Evolutionary conservation across 2,888 invertebrate species (phyloP).

Genomic region (Latrodectus hesperus): DNA sequence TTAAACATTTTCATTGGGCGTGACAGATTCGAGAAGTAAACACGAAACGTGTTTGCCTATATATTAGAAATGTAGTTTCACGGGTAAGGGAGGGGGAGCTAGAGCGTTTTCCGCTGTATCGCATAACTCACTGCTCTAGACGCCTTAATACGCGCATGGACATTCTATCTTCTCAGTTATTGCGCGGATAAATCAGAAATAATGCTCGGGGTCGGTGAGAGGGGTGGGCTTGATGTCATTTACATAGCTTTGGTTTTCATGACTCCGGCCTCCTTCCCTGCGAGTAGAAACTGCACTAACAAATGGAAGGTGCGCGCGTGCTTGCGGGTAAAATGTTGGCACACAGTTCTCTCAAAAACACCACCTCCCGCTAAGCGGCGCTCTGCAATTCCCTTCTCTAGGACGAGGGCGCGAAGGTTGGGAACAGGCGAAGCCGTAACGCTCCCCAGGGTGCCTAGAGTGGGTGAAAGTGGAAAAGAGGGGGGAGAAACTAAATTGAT

Average conservation of each 20-base stretch:
- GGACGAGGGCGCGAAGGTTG: slow-evolving; percentile 7
- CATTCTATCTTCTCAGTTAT: slow-evolving; percentile 52
- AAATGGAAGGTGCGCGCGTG: slow-evolving; percentile 18
- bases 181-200: slow-evolving; percentile 62
- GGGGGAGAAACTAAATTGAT: slow-evolving; percentile 58
- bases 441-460: slow-evolving; percentile 33
- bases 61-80: too few species aligned
- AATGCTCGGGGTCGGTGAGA: slow-evolving; percentile 32
- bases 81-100: too few species aligned
- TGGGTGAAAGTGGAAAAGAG: slow-evolving; percentile 48
- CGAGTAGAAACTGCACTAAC: slow-evolving; percentile 1
- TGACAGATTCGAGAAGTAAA: too few species aligned
- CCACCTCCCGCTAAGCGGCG: slow-evolving; percentile 32
- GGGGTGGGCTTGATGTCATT: slow-evolving; percentile 50
- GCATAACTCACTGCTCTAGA: slow-evolving; percentile 48
- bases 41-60: too few species aligned
- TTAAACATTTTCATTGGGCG: too few species aligned
- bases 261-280: slow-evolving; percentile 2
- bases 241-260: slow-evolving; percentile 65
- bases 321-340: slow-evolving; percentile 11
- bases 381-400: slow-evolving; percentile 2
- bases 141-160: slow-evolving; percentile 28
- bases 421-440: background rate
- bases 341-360: slow-evolving; percentile 40
- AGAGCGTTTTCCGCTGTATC: background rate